Evolutionary conservation across 2,888 invertebrate species (phyloP).

Genomic region (Odontocolon sp.): DNA sequence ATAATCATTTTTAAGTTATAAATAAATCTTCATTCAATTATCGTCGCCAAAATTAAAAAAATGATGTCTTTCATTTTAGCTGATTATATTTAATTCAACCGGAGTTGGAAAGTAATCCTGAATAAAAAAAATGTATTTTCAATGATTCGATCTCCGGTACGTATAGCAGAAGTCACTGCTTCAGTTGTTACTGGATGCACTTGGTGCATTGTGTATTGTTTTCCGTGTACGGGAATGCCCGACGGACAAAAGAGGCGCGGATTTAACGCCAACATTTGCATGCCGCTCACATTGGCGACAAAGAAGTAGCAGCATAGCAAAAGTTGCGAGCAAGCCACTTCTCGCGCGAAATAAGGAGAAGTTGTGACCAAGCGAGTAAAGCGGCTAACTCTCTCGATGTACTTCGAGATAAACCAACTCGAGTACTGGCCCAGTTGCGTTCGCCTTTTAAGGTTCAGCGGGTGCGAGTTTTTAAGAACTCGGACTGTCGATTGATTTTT

Average conservation of each 20-base stretch:
- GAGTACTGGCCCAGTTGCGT: constrained; percentile 53
- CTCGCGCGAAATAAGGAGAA: constrained; percentile 48
- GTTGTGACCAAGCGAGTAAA: constrained; percentile 25
- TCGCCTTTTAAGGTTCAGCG: constrained; percentile 62
- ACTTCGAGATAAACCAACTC: constrained; percentile 65
- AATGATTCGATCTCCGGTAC: constrained; percentile 51
- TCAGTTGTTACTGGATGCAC: constrained; percentile 38
- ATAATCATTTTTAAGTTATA: too few species aligned
- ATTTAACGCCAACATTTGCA: constrained; percentile 67
- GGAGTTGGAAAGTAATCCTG: too few species aligned
- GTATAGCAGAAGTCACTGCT: constrained; percentile 12
- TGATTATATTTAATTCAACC: too few species aligned
- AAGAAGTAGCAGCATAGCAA: constrained; percentile 37
- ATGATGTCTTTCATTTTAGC: too few species aligned
- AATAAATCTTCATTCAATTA: too few species aligned
- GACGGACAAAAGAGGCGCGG: constrained; percentile 57
- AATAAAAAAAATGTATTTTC: constrained; percentile 41
- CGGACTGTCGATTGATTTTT: constrained; percentile 29
- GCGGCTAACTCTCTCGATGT: constrained; percentile 61
- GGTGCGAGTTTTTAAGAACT: constrained; percentile 54
- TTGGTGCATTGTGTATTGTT: constrained; percentile 66
- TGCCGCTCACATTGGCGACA: constrained; percentile 48
- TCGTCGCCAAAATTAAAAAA: too few species aligned
- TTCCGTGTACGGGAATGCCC: constrained; percentile 60
- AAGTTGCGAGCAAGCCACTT: constrained; percentile 40